Base-by-base conservation (phyloP, 2,888 invertebrate species). In the Tricholauxania praeusta region DNA sequence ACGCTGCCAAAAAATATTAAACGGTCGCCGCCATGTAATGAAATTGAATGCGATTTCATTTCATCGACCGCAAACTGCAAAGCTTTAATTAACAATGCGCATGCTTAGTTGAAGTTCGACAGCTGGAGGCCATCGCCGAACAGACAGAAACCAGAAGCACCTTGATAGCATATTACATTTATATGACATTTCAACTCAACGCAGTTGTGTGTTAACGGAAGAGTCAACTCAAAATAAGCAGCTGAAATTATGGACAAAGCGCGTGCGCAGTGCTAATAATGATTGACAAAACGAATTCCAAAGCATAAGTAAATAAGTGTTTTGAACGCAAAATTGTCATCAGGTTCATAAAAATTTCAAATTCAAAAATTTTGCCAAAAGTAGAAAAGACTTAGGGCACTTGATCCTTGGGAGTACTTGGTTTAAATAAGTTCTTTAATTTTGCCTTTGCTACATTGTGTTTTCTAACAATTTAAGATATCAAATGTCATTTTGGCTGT, bases 171-270 rank as follows among this genome's bases (percentile, higher is more conserved):
- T 39, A 4, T 15, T 12, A 57, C 17, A 57, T 57, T 57, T 57
- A 57, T 28, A 57, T 57, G 57, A 57, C 57, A 57, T 57, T 57
- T 57, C 28, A 57, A 57, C 57, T 57, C 14, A 15, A 57, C n/a
- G n/a, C n/a, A 57, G 28, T 12, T 28, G 14, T 39, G 39, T 10
- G 8, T 4, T 39, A 12, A 57, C 2, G 1, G 1, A 12, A 57
- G 22, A 19, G 57, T 28, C 19, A 57, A 22, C 1, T 10, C 1
- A 57, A 28, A 39, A 10, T 39, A 39, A 57, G 57, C 57, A 57
- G 57, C 57, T 57, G 57, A 57, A 57, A 57, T 57, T 28, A 28
- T 57, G 28, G 57, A 14, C 14, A 3, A 57, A 28, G 28, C 5
- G 28, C 57, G 39, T 39, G 39, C 39, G 39, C 6, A 39, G 39